Conservation (phyloP, 2,888 invertebrate genomes). For the Torymus tubicola region DNA sequence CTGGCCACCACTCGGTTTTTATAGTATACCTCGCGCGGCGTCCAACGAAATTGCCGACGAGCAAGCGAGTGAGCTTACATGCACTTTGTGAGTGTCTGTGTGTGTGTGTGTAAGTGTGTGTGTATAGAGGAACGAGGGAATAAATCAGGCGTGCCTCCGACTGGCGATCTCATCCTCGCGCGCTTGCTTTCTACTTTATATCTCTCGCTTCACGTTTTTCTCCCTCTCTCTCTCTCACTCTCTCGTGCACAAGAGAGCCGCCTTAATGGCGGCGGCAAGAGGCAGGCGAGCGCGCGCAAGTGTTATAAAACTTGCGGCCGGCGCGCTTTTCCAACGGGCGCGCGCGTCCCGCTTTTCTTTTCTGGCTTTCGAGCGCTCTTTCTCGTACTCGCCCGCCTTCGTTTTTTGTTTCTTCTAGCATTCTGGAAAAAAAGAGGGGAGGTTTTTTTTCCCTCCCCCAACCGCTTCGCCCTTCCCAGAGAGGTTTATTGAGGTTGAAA, state of each 20-base stretch:
- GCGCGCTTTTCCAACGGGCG: not conserved
- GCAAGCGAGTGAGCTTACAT: no score
- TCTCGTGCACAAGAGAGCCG: not conserved
- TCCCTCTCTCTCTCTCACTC: not conserved
- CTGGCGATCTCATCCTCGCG: not conserved
- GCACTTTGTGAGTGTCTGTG: not conserved
- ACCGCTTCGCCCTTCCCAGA: no score
- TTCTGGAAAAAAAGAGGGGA: no score
- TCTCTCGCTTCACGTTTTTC: conserved; percentile 38
- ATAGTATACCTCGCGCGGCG: no score
- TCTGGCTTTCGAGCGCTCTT: not conserved
- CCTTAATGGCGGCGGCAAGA: conserved; percentile 15
- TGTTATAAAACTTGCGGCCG: conserved; percentile 15
- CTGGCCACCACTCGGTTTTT: conserved; percentile 12
- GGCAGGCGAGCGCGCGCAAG: not conserved
- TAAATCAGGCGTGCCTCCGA: conserved; percentile 56
- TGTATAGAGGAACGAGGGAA: conserved; percentile 47
- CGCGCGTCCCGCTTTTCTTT: not conserved
- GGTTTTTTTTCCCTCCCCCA: no score
- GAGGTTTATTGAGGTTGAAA: no score
- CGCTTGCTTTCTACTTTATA: conserved; percentile 42
- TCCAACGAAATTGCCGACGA: no score
- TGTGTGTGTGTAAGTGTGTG: conserved; percentile 16
- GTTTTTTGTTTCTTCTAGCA: not conserved
- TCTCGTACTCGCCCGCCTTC: not conserved